Base-by-base conservation (phyloP, 2,797 vertebrate genomes). In the Dryobates pubescens region DNA sequence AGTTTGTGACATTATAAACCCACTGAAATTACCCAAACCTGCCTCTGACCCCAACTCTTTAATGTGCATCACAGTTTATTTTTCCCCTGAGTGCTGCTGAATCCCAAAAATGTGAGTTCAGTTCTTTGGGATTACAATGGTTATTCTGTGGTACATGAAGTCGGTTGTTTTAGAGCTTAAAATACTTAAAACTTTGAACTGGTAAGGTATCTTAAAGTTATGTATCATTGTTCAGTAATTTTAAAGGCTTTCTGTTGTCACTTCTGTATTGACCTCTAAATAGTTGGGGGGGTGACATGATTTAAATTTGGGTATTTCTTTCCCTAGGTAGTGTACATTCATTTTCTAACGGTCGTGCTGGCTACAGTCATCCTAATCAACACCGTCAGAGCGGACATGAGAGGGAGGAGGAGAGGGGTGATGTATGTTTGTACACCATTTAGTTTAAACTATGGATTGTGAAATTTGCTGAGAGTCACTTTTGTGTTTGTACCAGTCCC, bases 331-430 rank as follows among this genome's bases (percentile, higher is more conserved):
- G 95, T 26, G 78, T 98, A 41, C 98, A 99, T 96, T 98, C 98
- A 10, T 99, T 99, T 97, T 98, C 98, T 94, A 99, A 99, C 77
- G 98, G 99, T 94, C 98, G 98, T 82, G 97, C 98, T 27, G 98
- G 98, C 76, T 99, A 98, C 97, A 99, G 98, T 96, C 98, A 98
- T 82, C 98, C 99, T 36, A 98, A 98, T 88, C 98, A 98, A 11
- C 98, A 99, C 89, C 98, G 98, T 89, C 98, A 98, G 54, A 98
- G 97, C 70, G 98, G 98, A 82, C 98, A 98, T 43, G 99, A 99
- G 94, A 97, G 99, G 92, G 98, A 98, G 82, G 99, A 99, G 89
- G 99, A 99, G 87, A 97, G 99, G 95, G 98, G 98, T 96, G 99
- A 99, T 93, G 99, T 99, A 98, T 34, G 98, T 98, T 96, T 88